Base-by-base conservation (phyloP, 2,113 vertebrate genomes). In the Jaculus jaculus region DNA sequence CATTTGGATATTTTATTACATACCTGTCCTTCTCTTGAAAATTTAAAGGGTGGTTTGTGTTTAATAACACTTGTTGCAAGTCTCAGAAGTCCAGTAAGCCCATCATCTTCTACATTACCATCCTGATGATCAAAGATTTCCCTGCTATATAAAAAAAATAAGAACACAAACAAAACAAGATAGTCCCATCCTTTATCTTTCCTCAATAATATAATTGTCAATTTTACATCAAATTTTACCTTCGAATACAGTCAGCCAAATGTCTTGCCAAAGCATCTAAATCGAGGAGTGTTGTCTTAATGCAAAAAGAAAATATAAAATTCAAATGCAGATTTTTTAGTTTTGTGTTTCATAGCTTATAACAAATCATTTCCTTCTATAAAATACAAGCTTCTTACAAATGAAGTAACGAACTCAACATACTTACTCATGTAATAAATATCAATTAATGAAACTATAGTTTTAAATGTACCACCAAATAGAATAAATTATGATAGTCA, bases 91-190 rank as follows among this genome's bases (percentile, higher is more conserved):
- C 99, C 99, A 0, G 99, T 99, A 94, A 99, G 98, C 0, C 99
- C 99, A 87, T 99, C 99, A 83, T 99, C 99, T 98, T 99, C 99
- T 58, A 99, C 91, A n/a, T 98, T 98, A 17, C 99, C 99, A 86
- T 99, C 99, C 92, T 99, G 99, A 97, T 99, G 99, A 98, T 99
- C 99, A 86, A 99, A 98, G 95, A 99, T 99, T 98, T 99, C 99
- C 61, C 99, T 98, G 97, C 99, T 99, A 96, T 85, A 54, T 5
- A 97, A 26, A 47, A 47, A 82, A 32, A 26, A 51, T 60, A 32
- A 72, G 3, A 86, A 73, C 12, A 90, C 5, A 93, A 86, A 16
- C 37, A 91, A 91, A 87, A 73, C 32, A 95, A 84, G 37, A 81
- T 11, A 69, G 18, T 61, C 90, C 96, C 39, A 3, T 17, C 30